These are phyloP conservation scores for Lymantria monacha DNA, from an alignment of 2,888 invertebrate species.

Conservation along the genomic window DNA sequence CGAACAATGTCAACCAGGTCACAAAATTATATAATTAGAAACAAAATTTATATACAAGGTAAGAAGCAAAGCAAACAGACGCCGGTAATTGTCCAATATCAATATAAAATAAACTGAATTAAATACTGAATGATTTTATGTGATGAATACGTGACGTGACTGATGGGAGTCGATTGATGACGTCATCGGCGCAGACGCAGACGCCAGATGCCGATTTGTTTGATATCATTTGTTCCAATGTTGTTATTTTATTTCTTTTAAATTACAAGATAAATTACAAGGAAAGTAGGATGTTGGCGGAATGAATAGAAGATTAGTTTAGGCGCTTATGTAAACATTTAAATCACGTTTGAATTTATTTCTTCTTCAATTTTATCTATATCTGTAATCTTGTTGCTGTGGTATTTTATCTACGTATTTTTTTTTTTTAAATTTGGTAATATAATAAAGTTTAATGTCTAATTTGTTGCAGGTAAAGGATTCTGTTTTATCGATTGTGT, in stretches of 20 bases:
- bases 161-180: constrained; percentile 21
- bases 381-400: too few relatives aligned
- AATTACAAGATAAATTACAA: constrained; percentile 20
- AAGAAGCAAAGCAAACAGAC: background rate
- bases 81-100: background rate
- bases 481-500: background rate
- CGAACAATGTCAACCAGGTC: background rate
- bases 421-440: too few relatives aligned
- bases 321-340: background rate
- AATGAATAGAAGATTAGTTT: constrained; percentile 1
- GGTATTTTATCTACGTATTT: too few relatives aligned
- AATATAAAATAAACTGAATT: background rate
- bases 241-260: constrained; percentile 21
- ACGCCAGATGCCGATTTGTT: constrained; percentile 31
- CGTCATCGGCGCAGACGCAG: constrained; percentile 24
- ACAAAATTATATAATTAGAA: background rate
- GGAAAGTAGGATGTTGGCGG: constrained; percentile 4
- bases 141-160: constrained; percentile 22
- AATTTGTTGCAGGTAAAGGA: constrained; percentile 1
- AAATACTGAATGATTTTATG: constrained; percentile 8
- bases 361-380: too few relatives aligned
- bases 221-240: constrained; percentile 18
- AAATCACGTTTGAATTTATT: background rate
- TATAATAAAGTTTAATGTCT: background rate
- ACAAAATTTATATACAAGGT: background rate